Conservation (phyloP, 2,797 vertebrate genomes). For the Pseudomugil tenellus region DNA sequence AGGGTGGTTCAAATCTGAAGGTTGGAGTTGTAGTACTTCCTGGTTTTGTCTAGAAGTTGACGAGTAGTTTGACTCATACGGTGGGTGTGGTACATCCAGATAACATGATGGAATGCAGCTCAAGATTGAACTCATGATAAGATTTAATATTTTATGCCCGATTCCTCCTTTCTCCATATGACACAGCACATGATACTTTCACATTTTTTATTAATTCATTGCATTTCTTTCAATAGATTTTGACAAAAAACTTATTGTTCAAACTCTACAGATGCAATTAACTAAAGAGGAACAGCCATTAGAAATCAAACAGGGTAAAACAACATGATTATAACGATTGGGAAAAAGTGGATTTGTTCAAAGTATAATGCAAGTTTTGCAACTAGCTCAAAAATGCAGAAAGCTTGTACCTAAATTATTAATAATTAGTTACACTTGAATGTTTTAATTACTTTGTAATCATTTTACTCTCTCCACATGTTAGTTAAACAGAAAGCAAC, state of each 20-base stretch:
- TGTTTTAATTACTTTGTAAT: neutral
- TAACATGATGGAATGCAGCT: neutral
- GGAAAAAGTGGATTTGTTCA: neutral
- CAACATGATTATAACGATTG: neutral
- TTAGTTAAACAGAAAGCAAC: slow-evolving; percentile 19
- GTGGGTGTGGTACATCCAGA: neutral
- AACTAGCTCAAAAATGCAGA: neutral
- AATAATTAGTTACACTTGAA: too few relatives aligned
- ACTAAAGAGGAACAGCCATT: too few relatives aligned
- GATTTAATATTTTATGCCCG: neutral
- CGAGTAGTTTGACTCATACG: too few relatives aligned
- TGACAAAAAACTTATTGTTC: neutral
- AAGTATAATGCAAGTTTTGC: neutral
- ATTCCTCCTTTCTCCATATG: neutral
- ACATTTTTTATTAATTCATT: neutral
- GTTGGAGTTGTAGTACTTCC: too few relatives aligned
- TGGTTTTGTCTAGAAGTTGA: too few relatives aligned
- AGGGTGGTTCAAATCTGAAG: too few relatives aligned
- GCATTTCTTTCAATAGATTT: neutral
- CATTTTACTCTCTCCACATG: slow-evolving; percentile 20
- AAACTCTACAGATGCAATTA: neutral
- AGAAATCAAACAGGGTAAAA: neutral
- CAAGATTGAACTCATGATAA: neutral
- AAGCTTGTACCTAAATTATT: too few relatives aligned
- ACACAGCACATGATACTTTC: neutral